Percentiles rank a stretch among this genome's conserved stretches.
Conservation (phyloP, 2,888 invertebrate species). For the Psylliodes chrysocephalus region DNA sequence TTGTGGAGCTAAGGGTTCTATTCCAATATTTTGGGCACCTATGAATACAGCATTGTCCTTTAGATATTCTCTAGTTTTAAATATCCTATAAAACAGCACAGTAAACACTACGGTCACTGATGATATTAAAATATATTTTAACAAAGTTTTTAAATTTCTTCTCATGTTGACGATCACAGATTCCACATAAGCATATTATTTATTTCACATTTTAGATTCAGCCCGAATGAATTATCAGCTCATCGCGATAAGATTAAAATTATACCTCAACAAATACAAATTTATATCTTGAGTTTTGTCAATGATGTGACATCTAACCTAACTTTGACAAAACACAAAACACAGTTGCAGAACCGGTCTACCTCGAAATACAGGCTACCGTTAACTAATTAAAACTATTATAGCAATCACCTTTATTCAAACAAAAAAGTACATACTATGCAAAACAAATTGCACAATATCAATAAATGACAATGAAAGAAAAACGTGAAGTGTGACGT, state of each 20-base stretch:
- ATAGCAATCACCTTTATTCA: slow-evolving; percentile 12
- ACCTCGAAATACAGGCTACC: slow-evolving; percentile 2
- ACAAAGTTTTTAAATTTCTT: slow-evolving; percentile 60
- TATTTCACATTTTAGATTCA: slow-evolving; percentile 1
- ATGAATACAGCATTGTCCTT: slow-evolving; percentile 13
- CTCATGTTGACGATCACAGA: slow-evolving; percentile 53
- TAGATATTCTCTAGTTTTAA: slow-evolving; percentile 45
- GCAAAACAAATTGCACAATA: slow-evolving; percentile 24
- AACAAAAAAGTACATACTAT: slow-evolving; percentile 18
- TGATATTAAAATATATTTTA: slow-evolving; percentile 59
- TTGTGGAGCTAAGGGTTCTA: slow-evolving; percentile 40
- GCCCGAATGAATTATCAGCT: slow-evolving; percentile 18
- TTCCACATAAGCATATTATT: slow-evolving; percentile 31
- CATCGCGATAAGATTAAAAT: slow-evolving; percentile 30
- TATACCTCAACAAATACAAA: not conserved
- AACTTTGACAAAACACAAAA: slow-evolving; percentile 1
- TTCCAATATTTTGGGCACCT: slow-evolving; percentile 33
- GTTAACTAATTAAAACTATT: slow-evolving; percentile 15
- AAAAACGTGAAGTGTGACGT: too few relatives aligned
- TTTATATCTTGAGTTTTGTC: not conserved
- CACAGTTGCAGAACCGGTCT: not conserved
- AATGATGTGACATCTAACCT: slow-evolving; percentile 20
- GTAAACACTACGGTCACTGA: slow-evolving; percentile 59
- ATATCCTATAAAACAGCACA: slow-evolving; percentile 58
- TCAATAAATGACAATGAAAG: slow-evolving; percentile 16